phyloP scores from a whole-genome alignment of 1,140 invertebrate genomes.

The Catajapyx aquilonaris region DNA sequence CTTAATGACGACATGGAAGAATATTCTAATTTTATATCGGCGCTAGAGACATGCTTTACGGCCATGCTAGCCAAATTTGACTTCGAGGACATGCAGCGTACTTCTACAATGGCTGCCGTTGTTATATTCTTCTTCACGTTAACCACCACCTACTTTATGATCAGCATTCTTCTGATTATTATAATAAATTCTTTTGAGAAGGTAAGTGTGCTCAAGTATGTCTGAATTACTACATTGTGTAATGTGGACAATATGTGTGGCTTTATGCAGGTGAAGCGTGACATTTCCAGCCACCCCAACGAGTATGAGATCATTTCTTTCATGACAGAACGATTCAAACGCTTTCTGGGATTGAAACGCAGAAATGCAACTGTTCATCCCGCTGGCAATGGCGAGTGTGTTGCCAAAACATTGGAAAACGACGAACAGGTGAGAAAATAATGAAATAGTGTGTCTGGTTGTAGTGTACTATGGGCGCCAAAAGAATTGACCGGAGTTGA shows the following conservation, averaged over 20 bases:
- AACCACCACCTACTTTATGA: constrained; percentile 25
- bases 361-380: background rate
- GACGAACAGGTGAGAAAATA: no score
- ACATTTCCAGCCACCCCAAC: constrained; percentile 14
- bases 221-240: background rate
- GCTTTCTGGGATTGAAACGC: background rate
- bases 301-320: constrained; percentile 18
- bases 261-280: constrained; percentile 13
- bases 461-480: no score
- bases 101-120: constrained; percentile 23
- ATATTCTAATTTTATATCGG: constrained; percentile 25
- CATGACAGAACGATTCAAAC: constrained; percentile 14
- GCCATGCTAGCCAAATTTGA: constrained; percentile 33
- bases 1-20: constrained; percentile 20
- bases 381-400: no score
- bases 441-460: no score
- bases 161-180: constrained; percentile 33
- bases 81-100: constrained; percentile 23
- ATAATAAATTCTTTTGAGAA: constrained; percentile 27
- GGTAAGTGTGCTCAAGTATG: background rate
- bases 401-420: no score
- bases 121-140: constrained; percentile 29
- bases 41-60: constrained; percentile 26
- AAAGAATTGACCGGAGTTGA: no score
- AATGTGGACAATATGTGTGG: background rate